These are phyloP conservation scores for Thera obeliscata DNA, from an alignment of 2,888 invertebrate genomes.

Conservation along the genomic window DNA sequence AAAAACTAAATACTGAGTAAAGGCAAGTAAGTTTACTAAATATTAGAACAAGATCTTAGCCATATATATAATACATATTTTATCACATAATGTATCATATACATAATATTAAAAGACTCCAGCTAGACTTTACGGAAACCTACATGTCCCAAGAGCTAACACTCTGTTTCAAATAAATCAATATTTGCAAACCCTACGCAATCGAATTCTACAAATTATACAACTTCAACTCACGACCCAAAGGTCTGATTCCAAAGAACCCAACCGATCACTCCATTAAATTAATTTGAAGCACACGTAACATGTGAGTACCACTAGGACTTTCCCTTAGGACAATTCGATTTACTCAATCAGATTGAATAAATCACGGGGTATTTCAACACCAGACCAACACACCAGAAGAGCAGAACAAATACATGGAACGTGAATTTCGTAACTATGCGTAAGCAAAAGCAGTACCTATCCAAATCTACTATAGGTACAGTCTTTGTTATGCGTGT, in stretches of 20 bases:
- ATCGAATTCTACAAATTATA: neutral
- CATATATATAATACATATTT: too few relatives aligned
- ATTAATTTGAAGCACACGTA: conserved; percentile 20
- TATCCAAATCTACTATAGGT: neutral
- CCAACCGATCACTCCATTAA: conserved; percentile 12
- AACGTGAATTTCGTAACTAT: too few relatives aligned
- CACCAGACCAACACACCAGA: neutral
- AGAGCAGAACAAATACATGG: too few relatives aligned
- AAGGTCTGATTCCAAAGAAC: neutral
- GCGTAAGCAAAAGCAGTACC: neutral
- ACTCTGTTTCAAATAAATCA: too few relatives aligned
- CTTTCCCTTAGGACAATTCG: conserved; percentile 29
- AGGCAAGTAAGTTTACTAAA: too few relatives aligned
- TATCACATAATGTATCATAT: too few relatives aligned
- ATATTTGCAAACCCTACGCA: neutral
- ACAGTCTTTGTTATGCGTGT: neutral
- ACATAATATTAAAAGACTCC: too few relatives aligned
- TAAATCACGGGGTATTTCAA: conserved; percentile 32
- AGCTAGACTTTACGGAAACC: too few relatives aligned
- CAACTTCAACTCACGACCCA: neutral
- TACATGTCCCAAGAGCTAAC: too few relatives aligned
- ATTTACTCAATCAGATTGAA: conserved; percentile 29
- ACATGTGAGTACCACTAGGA: conserved; percentile 21
- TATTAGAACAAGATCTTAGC: too few relatives aligned
- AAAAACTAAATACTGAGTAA: too few relatives aligned